Evolutionary conservation across 2,113 vertebrate genomes (phyloP).

Genomic region (human (Homo sapiens)): GRCh38 chr3:188079001-188079500

Average conservation of each 20-base stretch:
- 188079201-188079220: neutral
- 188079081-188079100: neutral
- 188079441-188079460: neutral
- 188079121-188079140: slow-evolving; percentile 10
- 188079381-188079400: neutral
- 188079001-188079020: neutral
- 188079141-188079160: neutral
- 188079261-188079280: neutral
- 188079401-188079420: neutral
- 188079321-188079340: neutral
- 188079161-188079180: neutral
- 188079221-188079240: neutral
- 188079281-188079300: neutral
- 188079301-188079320: neutral
- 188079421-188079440: neutral
- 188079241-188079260: neutral
- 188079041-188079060: neutral
- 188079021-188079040: neutral
- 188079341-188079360: neutral
- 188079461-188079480: neutral
- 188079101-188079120: neutral
- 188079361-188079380: neutral
- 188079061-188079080: neutral
- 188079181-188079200: neutral
- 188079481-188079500: neutral